A percentile compares a stretch with the other conserved stretches of the same genome.
These are phyloP conservation scores for Dipodomys ordii DNA, from an alignment of 2,113 vertebrate species.

Conservation along the genomic window DNA sequence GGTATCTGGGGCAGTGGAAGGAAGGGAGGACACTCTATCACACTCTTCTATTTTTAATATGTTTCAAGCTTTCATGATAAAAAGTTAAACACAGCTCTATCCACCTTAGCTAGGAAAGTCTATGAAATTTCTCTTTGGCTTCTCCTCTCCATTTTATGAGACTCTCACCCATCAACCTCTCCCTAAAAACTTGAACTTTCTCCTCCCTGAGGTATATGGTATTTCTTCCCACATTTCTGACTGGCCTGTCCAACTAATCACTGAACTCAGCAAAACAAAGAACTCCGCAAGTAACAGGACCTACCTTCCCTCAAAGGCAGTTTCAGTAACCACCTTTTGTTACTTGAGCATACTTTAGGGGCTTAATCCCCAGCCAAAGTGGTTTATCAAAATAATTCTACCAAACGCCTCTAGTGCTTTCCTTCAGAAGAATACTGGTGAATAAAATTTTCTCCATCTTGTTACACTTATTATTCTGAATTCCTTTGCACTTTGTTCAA, in stretches of 20 bases:
- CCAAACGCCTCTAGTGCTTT: conserved; percentile 63
- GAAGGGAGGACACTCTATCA: neutral
- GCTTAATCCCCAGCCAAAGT: conserved; percentile 75
- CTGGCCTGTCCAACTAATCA: neutral
- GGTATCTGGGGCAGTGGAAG: too few species aligned
- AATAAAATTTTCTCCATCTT: conserved; percentile 82
- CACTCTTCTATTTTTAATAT: neutral
- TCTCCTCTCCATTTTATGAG: neutral
- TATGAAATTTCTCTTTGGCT: neutral
- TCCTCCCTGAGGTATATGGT: neutral
- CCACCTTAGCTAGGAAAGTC: neutral
- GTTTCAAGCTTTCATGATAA: conserved; percentile 17
- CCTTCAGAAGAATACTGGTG: conserved; percentile 66
- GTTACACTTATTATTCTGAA: conserved; percentile 80
- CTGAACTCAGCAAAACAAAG: conserved; percentile 71
- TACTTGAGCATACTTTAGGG: conserved; percentile 59
- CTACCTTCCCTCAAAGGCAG: conserved; percentile 36
- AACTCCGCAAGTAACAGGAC: neutral
- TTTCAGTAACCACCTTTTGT: conserved; percentile 70
- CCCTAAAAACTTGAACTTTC: conserved; percentile 29
- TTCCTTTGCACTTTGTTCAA: conserved; percentile 78
- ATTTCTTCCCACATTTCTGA: neutral
- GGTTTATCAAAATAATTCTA: conserved; percentile 80
- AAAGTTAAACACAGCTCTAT: neutral
- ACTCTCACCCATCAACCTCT: neutral